Conservation (phyloP, 2,113 vertebrate species). For the Lepus europaeus region DNA sequence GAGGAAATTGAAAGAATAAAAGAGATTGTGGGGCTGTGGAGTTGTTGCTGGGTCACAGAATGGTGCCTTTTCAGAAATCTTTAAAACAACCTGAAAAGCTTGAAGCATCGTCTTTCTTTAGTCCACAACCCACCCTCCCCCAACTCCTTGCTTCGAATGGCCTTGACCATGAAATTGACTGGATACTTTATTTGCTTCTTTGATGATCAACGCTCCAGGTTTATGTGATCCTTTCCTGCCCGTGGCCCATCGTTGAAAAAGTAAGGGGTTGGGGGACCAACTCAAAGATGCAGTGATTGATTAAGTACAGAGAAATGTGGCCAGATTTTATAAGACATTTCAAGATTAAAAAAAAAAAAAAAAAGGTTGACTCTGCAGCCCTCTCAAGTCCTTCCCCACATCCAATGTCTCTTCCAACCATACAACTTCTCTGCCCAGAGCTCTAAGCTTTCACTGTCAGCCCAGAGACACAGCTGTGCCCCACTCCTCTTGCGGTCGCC, state of each 20-base stretch:
- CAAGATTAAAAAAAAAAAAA: constrained; percentile 3
- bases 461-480: neutral
- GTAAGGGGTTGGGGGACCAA: neutral
- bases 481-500: neutral
- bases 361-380: neutral
- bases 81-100: constrained; percentile 54
- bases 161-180: constrained; percentile 66
- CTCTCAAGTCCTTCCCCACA: neutral
- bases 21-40: neutral
- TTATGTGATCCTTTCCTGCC: constrained; percentile 48
- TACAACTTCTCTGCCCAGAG: neutral
- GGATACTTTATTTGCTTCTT: constrained; percentile 39
- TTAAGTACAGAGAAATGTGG: neutral
- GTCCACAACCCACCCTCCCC: neutral
- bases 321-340: neutral
- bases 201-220: constrained; percentile 50
- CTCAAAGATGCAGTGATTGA: neutral
- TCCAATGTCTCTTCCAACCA: neutral
- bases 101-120: constrained; percentile 50
- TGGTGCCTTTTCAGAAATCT: constrained; percentile 55
- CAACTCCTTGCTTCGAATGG: constrained; percentile 29
- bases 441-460: neutral
- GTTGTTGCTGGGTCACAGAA: constrained; percentile 40
- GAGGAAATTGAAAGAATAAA: constrained; percentile 42
- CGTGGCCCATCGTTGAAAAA: constrained; percentile 52